phyloP scores from a whole-genome alignment of 2,888 invertebrate species.

The Serripes groenlandicus region DNA sequence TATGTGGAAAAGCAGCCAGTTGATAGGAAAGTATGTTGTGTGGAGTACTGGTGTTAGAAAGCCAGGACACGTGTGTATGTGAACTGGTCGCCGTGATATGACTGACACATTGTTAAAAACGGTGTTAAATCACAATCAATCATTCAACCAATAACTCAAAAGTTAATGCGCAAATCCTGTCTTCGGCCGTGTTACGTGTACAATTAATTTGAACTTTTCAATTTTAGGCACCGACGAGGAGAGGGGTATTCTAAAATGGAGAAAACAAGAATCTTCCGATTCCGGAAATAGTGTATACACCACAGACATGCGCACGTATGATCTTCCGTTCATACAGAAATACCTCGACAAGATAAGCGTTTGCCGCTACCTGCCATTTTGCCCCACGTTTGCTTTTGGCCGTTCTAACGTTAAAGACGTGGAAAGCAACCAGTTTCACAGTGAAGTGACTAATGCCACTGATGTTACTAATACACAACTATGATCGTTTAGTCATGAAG shows the following conservation, averaged over 20 bases:
- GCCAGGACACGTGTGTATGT: no score
- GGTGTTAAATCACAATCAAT: no score
- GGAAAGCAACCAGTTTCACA: not conserved
- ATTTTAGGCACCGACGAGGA: constrained; percentile 68
- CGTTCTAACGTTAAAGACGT: not conserved
- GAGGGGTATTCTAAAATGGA: constrained; percentile 62
- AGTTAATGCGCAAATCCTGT: no score
- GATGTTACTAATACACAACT: constrained; percentile 4
- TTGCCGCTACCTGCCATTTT: constrained; percentile 73
- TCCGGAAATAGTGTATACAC: constrained; percentile 16
- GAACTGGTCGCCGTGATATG: no score
- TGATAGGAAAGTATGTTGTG: no score
- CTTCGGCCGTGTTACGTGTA: no score
- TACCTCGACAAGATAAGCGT: constrained; percentile 68
- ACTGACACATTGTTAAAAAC: no score
- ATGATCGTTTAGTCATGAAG: not conserved
- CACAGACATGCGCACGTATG: constrained; percentile 83
- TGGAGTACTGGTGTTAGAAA: no score
- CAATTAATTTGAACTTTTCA: no score
- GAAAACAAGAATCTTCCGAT: constrained; percentile 31
- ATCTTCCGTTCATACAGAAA: constrained; percentile 77
- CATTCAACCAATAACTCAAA: no score
- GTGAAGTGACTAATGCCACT: constrained; percentile 1
- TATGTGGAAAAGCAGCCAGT: no score
- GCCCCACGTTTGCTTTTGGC: constrained; percentile 57